A percentile compares a stretch with the other conserved stretches of the same genome.
phyloP scores from a whole-genome alignment of 2,113 vertebrate species.

The Sphaerodactylus townsendi region DNA sequence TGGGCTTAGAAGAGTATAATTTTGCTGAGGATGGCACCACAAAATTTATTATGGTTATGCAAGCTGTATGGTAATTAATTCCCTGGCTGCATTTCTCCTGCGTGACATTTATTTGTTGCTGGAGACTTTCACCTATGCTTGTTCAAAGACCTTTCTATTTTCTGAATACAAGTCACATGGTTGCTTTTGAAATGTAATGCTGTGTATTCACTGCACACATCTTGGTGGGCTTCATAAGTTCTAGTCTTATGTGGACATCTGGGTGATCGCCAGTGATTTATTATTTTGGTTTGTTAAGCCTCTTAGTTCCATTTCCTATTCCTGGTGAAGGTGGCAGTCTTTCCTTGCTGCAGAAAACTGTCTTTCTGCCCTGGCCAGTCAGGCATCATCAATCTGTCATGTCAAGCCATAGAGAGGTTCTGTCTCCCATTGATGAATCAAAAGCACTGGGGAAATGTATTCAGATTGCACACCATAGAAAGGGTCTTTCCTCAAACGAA shows the following conservation, averaged over 20 bases:
- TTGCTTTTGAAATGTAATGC: constrained; percentile 30
- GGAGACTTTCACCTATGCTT: constrained; percentile 11
- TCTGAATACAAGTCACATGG: background rate
- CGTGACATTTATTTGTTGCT: background rate
- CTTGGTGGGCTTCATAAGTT: constrained; percentile 29
- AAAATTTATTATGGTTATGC: constrained; percentile 31
- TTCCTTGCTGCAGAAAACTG: constrained; percentile 54
- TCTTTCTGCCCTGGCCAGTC: constrained; percentile 57
- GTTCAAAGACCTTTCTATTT: constrained; percentile 7
- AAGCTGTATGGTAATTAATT: constrained; percentile 23
- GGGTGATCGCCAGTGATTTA: constrained; percentile 1
- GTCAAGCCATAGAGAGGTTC: constrained; percentile 66
- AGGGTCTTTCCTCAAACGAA: constrained; percentile 40
- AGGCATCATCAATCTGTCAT: constrained; percentile 68
- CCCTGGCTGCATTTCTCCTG: constrained; percentile 10
- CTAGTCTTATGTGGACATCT: constrained; percentile 32
- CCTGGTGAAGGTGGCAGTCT: constrained; percentile 30
- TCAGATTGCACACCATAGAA: constrained; percentile 44
- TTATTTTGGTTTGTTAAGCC: constrained; percentile 54
- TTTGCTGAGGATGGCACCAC: background rate
- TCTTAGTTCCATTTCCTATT: constrained; percentile 59
- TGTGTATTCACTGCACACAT: constrained; percentile 2
- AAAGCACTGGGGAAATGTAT: constrained; percentile 61
- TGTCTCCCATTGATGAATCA: constrained; percentile 66
- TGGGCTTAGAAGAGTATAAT: too few species aligned